A percentile compares a stretch with the other conserved stretches of the same genome.
Conservation (phyloP, 2,797 vertebrate genomes). For the Argya squamiceps region DNA sequence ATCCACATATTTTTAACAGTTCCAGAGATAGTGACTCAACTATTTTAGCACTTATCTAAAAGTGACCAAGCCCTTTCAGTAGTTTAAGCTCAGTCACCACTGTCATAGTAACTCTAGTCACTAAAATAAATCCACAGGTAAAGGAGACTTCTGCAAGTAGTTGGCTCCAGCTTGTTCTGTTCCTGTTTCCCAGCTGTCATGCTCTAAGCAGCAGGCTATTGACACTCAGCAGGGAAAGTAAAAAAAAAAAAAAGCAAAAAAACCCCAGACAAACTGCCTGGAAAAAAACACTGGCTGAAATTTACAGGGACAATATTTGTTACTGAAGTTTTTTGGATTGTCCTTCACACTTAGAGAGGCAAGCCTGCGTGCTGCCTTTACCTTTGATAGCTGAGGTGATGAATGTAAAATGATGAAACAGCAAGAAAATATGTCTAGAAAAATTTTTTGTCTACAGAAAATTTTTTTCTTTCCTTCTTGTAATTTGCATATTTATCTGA, state of each 20-base stretch:
- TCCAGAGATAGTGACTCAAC: background rate
- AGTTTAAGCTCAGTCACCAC: background rate
- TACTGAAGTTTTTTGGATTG: background rate
- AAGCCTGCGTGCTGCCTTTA: background rate
- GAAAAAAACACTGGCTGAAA: background rate
- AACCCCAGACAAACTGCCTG: background rate
- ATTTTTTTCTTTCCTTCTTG: fast-evolving
- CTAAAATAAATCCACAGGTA: background rate
- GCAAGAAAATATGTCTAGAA: background rate
- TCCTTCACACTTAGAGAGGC: slow-evolving; percentile 9
- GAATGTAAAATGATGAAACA: background rate
- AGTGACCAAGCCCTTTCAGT: background rate
- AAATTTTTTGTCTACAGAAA: background rate
- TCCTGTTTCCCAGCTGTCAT: background rate
- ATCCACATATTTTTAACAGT: background rate
- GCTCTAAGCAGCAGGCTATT: background rate
- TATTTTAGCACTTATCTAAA: background rate
- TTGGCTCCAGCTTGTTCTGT: background rate
- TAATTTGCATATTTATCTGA: background rate
- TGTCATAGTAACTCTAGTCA: background rate
- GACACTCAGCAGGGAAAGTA: background rate
- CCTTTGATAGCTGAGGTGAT: background rate
- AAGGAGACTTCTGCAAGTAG: background rate
- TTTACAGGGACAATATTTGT: slow-evolving; percentile 10
- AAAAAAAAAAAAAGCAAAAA: background rate